Evolutionary conservation across 2,888 invertebrate species (phyloP), one percentile per base, ranked within the genome.

Genomic region (Eupithecia insigniata): DNA sequence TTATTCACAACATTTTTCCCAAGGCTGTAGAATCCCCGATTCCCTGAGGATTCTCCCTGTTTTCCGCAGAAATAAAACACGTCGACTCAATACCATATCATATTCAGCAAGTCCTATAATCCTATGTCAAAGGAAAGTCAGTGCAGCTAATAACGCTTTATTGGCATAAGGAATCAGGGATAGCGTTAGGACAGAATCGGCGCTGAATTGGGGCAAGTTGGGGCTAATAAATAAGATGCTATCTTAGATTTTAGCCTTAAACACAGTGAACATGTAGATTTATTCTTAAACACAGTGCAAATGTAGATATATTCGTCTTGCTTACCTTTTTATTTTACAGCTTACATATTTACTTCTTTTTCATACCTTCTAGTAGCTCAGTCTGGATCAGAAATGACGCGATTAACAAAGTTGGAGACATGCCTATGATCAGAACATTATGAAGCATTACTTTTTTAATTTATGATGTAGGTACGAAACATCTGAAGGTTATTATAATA

Each of bases 91-190:
- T 78, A 76, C 66, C 70, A 67, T 74, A 34, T 71, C 67, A 72
- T 77, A 78, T 77, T 75, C 71, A 75, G 69, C 58, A 67, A 68
- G 51, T 65, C 67, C 46, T 70, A n/a, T 76, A 75, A 74, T 76
- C 79, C 76, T 67, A 71, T 78, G 77, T 80, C 78, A 79, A 80
- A 80, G 75, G 78, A 78, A 74, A 72, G 75, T 78, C 74, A 71
- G 65, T 64, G 51, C 66, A 74, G 69, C 76, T 77, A 78, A 77
- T 77, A 80, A 75, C 73, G 70, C 70, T 78, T 74, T 77, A 78
- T 80, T 76, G 77, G 77, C 67, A 74, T 34, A 62, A 36, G 7
- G 66, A 14, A 22, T 4, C 71, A 71, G 74, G 46, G 67, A 51
- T 22, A 69, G 5, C 67, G 6, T 14, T 16, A 74, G 67, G 64